Percentiles rank a stretch among this genome's conserved stretches.
Evolutionary conservation across 23 tunicate genomes (phyloP).

Genomic region (Halocynthia roretzi): DNA sequence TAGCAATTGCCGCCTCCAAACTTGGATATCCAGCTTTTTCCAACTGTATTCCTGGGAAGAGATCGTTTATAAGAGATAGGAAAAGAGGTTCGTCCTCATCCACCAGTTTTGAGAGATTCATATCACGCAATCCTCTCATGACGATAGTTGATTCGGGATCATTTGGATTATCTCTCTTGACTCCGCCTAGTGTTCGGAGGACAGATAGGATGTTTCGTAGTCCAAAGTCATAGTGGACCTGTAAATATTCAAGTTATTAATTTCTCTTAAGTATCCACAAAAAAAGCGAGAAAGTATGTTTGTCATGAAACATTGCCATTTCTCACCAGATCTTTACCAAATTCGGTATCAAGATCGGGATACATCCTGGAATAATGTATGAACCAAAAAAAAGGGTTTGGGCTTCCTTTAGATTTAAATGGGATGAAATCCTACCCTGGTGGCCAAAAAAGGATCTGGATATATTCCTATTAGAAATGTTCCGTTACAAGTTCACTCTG

Average conservation of each 20-base stretch:
- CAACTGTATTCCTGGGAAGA: slow-evolving; percentile 71
- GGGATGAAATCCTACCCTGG: too few species aligned
- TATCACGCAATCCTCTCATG: slow-evolving; percentile 77
- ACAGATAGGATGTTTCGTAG: slow-evolving; percentile 81
- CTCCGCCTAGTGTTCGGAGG: slow-evolving; percentile 77
- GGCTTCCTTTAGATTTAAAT: too few species aligned
- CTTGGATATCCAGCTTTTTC: slow-evolving; percentile 84
- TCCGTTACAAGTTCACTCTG: too few species aligned
- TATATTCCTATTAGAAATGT: too few species aligned
- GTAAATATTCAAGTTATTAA: background rate
- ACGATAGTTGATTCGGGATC: slow-evolving; percentile 81
- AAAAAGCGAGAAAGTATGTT: too few species aligned
- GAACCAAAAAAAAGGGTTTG: too few species aligned
- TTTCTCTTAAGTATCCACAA: too few species aligned
- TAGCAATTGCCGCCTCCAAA: slow-evolving; percentile 77
- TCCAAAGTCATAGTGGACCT: slow-evolving; percentile 92
- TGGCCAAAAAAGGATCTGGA: too few species aligned
- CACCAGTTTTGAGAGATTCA: slow-evolving; percentile 82
- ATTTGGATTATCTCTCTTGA: slow-evolving; percentile 62
- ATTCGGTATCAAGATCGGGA: too few species aligned
- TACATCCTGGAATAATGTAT: too few species aligned
- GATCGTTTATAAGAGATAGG: slow-evolving; percentile 89
- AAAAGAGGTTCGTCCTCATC: slow-evolving; percentile 92
- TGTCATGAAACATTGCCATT: too few species aligned
- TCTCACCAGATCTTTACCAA: too few species aligned